These are phyloP conservation scores for Drosophila ironensis DNA, from an alignment of 1,140 invertebrate genomes.

Conservation along the genomic window DNA sequence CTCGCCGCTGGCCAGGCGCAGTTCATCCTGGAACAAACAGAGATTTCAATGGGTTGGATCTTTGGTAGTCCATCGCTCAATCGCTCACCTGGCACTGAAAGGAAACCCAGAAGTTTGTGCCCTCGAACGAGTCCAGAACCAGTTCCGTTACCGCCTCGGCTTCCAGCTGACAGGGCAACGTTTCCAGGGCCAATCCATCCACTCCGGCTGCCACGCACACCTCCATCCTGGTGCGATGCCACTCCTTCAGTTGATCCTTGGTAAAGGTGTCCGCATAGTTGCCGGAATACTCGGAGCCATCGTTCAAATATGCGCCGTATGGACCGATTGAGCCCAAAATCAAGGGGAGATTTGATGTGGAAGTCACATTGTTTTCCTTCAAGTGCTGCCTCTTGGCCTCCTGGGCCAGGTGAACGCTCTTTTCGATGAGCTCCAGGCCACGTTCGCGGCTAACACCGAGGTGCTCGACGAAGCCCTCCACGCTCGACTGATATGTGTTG, in stretches of 20 bases:
- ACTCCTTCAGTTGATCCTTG: slow-evolving; percentile 86
- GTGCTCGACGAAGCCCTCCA: slow-evolving; percentile 89
- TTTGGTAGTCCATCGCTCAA: no score
- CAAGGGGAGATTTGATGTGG: slow-evolving; percentile 82
- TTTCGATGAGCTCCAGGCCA: slow-evolving; percentile 86
- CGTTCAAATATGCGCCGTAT: slow-evolving; percentile 92
- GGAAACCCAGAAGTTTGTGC: slow-evolving; percentile 89
- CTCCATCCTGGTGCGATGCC: slow-evolving; percentile 90
- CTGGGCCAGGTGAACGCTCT: slow-evolving; percentile 86
- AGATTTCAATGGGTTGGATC: no score
- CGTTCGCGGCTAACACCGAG: slow-evolving; percentile 85
- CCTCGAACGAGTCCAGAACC: slow-evolving; percentile 87
- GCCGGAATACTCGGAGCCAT: slow-evolving; percentile 95
- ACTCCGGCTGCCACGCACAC: slow-evolving; percentile 88
- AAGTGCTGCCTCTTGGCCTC: slow-evolving; percentile 58
- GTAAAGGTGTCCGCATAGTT: slow-evolving; percentile 88
- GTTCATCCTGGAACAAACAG: slow-evolving; percentile 83
- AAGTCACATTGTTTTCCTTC: slow-evolving; percentile 15
- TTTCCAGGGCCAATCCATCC: slow-evolving; percentile 93
- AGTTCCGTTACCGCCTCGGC: slow-evolving; percentile 90
- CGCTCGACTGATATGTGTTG: slow-evolving; percentile 94
- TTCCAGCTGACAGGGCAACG: slow-evolving; percentile 91
- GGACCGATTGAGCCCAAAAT: slow-evolving; percentile 94
- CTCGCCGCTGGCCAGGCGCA: slow-evolving; percentile 88
- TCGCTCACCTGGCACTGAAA: slow-evolving; percentile 81